Conservation (phyloP, 1,140 invertebrate genomes). For the Zaprionus ghesquierei region DNA sequence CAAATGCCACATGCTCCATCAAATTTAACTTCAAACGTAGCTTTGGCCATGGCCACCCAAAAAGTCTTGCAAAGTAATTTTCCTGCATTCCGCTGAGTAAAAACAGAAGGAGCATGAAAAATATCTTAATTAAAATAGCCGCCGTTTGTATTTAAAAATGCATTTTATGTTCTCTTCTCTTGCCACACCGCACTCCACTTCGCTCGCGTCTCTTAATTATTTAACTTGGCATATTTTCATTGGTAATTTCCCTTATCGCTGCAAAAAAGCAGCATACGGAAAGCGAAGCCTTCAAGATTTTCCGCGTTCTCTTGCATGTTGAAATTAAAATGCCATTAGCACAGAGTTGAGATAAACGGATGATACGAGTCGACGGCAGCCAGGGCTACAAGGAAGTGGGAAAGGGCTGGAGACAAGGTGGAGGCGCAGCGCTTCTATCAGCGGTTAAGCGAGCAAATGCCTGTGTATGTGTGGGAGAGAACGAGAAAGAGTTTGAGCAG, state of each 20-base stretch:
- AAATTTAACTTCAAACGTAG: neutral
- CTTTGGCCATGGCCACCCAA: neutral
- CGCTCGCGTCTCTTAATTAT: slow-evolving; percentile 32
- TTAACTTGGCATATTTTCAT: slow-evolving; percentile 42
- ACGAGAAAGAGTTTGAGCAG: neutral
- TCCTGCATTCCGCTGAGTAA: slow-evolving; percentile 22
- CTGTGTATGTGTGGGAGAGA: neutral
- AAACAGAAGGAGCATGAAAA: slow-evolving; percentile 22
- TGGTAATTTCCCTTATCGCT: slow-evolving; percentile 39
- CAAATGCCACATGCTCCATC: neutral
- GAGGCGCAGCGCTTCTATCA: neutral
- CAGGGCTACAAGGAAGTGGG: neutral
- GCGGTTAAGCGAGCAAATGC: slow-evolving; percentile 11
- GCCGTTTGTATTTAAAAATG: slow-evolving; percentile 15
- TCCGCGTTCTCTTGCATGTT: slow-evolving; percentile 20
- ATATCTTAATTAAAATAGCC: slow-evolving; percentile 58
- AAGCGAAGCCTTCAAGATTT: slow-evolving; percentile 30
- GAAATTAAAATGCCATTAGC: slow-evolving; percentile 78
- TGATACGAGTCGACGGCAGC: slow-evolving; percentile 33
- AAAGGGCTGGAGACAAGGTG: neutral
- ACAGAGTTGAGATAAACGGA: slow-evolving; percentile 48
- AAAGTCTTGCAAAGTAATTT: neutral
- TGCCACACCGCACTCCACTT: neutral
- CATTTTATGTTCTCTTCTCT: slow-evolving; percentile 9
- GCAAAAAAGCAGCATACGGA: slow-evolving; percentile 19